Percentiles rank a stretch among this genome's conserved stretches.
Conservation (phyloP, 2,888 invertebrate species). For the Drosophila planitibia region DNA sequence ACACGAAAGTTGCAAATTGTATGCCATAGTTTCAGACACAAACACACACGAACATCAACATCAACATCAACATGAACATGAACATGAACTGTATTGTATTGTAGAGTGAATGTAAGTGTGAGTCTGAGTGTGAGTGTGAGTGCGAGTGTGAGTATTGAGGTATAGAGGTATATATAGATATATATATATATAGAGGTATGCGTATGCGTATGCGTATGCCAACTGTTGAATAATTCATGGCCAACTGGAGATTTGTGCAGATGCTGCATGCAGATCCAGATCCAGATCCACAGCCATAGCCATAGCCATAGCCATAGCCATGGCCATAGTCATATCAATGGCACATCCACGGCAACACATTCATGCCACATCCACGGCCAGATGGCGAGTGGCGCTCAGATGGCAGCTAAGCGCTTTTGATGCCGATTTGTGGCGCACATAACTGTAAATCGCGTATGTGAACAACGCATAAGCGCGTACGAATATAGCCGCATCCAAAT, state of each 20-base stretch:
- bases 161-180: slow-evolving; percentile 4
- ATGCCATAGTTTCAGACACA: slow-evolving; percentile 58
- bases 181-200: not conserved
- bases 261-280: slow-evolving; percentile 62
- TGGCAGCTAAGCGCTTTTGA: slow-evolving; percentile 72
- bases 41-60: slow-evolving; percentile 11
- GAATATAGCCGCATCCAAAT: slow-evolving; percentile 24
- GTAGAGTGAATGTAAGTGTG: not conserved
- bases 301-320: not conserved
- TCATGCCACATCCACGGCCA: not conserved
- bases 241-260: slow-evolving; percentile 78
- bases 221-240: slow-evolving; percentile 81
- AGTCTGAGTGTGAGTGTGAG: not conserved
- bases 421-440: slow-evolving; percentile 77
- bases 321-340: not conserved
- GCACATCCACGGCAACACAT: not conserved
- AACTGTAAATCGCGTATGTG: slow-evolving; percentile 70
- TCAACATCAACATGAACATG: not conserved
- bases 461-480: slow-evolving; percentile 18
- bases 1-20: slow-evolving; percentile 77
- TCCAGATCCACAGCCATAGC: slow-evolving; percentile 23
- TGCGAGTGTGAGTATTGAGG: not conserved
- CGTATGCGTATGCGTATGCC: slow-evolving; percentile 44
- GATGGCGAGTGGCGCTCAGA: slow-evolving; percentile 35
- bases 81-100: slow-evolving; percentile 17